These are phyloP conservation scores for Perdita meconis DNA, from an alignment of 2,888 invertebrate species.

Conservation along the genomic window DNA sequence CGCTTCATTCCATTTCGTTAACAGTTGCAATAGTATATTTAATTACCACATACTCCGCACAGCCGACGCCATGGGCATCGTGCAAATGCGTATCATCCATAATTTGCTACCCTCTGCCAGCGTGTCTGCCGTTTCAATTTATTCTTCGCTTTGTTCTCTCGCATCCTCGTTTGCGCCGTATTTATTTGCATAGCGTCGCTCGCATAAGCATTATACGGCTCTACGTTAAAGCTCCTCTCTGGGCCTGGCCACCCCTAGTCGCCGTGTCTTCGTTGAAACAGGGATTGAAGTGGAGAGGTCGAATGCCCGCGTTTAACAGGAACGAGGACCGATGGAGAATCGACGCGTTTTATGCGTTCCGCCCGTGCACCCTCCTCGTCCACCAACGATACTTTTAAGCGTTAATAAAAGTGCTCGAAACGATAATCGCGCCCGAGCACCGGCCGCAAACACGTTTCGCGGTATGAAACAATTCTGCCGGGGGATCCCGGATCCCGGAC, in stretches of 20 bases:
- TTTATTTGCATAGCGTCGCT: slow-evolving; percentile 58
- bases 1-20: slow-evolving; percentile 10
- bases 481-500: no score
- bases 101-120: slow-evolving; percentile 38
- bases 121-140: slow-evolving; percentile 41
- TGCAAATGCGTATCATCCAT: slow-evolving; percentile 27
- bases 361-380: slow-evolving; percentile 23
- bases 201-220: slow-evolving; percentile 48
- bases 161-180: slow-evolving; percentile 40
- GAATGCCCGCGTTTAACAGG: slow-evolving; percentile 42
- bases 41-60: slow-evolving; percentile 21
- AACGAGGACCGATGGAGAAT: slow-evolving; percentile 36
- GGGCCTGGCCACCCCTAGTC: slow-evolving; percentile 29
- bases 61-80: background rate
- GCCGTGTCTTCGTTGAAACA: slow-evolving; percentile 41
- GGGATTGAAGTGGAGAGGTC: slow-evolving; percentile 48
- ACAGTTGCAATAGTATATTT: slow-evolving; percentile 15
- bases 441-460: slow-evolving; percentile 12
- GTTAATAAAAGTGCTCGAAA: slow-evolving; percentile 60
- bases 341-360: slow-evolving; percentile 37
- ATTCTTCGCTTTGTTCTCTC: slow-evolving; percentile 35
- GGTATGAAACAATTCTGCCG: no score
- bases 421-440: slow-evolving; percentile 44
- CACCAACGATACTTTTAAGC: slow-evolving; percentile 23
- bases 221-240: slow-evolving; percentile 30